Percentiles rank a stretch among this genome's conserved stretches.
Evolutionary conservation across 2,797 vertebrate genomes (phyloP).

Genomic region (Smutsia gigantea): DNA sequence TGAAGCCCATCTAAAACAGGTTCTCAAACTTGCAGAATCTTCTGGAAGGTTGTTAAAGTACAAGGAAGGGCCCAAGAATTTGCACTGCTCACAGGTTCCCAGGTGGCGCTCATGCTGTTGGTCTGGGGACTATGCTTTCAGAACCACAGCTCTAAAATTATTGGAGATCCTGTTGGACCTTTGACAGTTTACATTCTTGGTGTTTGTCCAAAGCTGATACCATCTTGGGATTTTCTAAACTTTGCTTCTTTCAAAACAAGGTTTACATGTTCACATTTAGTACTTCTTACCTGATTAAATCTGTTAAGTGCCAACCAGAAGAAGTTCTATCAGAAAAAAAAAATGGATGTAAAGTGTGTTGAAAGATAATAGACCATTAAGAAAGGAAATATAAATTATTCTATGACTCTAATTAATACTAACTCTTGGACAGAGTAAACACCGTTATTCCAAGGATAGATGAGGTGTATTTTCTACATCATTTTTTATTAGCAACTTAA

Average conservation of each 20-base stretch:
- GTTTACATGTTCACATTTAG: neutral
- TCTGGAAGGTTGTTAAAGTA: neutral
- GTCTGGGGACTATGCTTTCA: neutral
- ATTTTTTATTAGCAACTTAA: constrained; percentile 46
- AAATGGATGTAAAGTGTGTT: constrained; percentile 10
- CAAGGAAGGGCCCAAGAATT: neutral
- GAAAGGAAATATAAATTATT: constrained; percentile 21
- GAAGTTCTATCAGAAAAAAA: constrained; percentile 18
- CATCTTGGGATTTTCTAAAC: neutral
- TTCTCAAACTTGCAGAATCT: constrained; percentile 20
- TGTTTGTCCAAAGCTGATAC: neutral
- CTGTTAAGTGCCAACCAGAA: constrained; percentile 37
- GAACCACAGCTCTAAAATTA: neutral
- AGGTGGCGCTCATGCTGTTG: neutral
- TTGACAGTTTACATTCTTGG: neutral
- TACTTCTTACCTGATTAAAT: constrained; percentile 60
- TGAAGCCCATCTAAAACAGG: neutral
- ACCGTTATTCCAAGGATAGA: neutral
- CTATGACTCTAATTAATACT: constrained; percentile 8
- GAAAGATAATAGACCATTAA: constrained; percentile 54
- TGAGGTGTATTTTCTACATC: neutral
- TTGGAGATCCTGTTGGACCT: neutral
- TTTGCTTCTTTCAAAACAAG: neutral
- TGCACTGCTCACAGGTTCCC: neutral
- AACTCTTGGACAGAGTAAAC: neutral